Percentiles rank a stretch among this genome's conserved stretches.
These are phyloP conservation scores for Entomobrya proxima DNA, from an alignment of 2,888 invertebrate species.

Conservation along the genomic window DNA sequence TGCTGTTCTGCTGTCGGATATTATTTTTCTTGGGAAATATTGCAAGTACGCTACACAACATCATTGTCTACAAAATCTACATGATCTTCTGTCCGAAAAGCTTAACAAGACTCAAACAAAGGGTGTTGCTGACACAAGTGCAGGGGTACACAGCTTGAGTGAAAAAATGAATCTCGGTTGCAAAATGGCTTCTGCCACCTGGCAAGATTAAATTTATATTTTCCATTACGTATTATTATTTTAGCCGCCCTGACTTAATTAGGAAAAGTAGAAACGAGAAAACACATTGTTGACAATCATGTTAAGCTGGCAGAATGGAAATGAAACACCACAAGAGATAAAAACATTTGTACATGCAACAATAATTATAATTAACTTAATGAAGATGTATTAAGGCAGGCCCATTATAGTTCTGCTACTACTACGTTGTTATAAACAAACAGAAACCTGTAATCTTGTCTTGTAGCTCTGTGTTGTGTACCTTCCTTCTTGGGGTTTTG, in stretches of 20 bases:
- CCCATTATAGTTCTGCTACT: too few relatives aligned
- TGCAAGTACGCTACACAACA: too few relatives aligned
- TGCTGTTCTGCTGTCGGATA: too few relatives aligned
- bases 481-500: neutral
- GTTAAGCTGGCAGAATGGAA: too few relatives aligned
- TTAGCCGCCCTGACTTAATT: slow-evolving; percentile 43
- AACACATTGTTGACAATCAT: too few relatives aligned
- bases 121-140: neutral
- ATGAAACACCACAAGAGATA: too few relatives aligned
- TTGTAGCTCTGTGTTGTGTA: too few relatives aligned
- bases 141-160: slow-evolving; percentile 10
- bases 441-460: neutral
- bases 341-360: too few relatives aligned
- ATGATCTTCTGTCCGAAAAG: neutral
- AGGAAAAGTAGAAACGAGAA: slow-evolving; percentile 17
- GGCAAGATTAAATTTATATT: slow-evolving; percentile 46
- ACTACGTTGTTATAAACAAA: neutral
- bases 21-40: too few relatives aligned
- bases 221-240: slow-evolving; percentile 32
- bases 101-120: neutral
- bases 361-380: too few relatives aligned
- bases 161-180: slow-evolving; percentile 28
- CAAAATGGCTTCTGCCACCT: slow-evolving; percentile 43
- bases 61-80: neutral
- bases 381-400: too few relatives aligned